phyloP scores from a whole-genome alignment of 2,888 invertebrate species.

The Tortrix viridana region DNA sequence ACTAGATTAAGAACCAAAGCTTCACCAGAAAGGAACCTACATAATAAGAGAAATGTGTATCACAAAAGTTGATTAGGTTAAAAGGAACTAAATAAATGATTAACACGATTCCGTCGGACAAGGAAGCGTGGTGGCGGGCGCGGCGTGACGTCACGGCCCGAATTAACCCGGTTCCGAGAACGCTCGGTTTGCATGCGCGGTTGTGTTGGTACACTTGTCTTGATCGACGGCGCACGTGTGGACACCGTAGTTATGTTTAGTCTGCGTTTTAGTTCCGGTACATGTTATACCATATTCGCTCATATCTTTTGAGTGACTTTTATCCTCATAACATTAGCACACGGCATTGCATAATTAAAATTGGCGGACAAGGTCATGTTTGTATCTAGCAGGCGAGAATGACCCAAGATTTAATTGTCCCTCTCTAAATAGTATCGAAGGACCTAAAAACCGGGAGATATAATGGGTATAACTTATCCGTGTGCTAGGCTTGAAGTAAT shows the following conservation, averaged over 20 bases:
- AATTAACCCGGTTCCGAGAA: conserved; percentile 79
- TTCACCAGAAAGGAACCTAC: too few species aligned
- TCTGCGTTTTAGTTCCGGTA: conserved; percentile 27
- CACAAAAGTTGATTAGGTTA: too few species aligned
- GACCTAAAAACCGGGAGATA: too few species aligned
- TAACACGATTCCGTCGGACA: conserved; percentile 58
- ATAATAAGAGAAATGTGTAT: too few species aligned
- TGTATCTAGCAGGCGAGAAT: too few species aligned
- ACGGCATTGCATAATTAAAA: not conserved
- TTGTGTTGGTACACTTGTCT: conserved; percentile 73
- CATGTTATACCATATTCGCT: conserved; percentile 14
- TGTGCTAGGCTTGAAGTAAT: too few species aligned
- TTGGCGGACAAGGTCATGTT: too few species aligned
- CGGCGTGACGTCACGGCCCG: conserved; percentile 72
- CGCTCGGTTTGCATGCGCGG: conserved; percentile 51
- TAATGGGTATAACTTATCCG: too few species aligned
- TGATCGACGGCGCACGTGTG: conserved; percentile 70
- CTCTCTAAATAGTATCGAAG: too few species aligned
- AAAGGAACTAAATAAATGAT: conserved; percentile 41
- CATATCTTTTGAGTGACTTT: not conserved
- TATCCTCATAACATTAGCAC: not conserved
- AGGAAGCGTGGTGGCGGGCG: conserved; percentile 55
- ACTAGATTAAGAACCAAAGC: too few species aligned
- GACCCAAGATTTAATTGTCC: too few species aligned
- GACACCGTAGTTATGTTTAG: conserved; percentile 49